These are phyloP conservation scores for Polia nebulosa DNA, from an alignment of 2,888 invertebrate genomes.

Conservation along the genomic window DNA sequence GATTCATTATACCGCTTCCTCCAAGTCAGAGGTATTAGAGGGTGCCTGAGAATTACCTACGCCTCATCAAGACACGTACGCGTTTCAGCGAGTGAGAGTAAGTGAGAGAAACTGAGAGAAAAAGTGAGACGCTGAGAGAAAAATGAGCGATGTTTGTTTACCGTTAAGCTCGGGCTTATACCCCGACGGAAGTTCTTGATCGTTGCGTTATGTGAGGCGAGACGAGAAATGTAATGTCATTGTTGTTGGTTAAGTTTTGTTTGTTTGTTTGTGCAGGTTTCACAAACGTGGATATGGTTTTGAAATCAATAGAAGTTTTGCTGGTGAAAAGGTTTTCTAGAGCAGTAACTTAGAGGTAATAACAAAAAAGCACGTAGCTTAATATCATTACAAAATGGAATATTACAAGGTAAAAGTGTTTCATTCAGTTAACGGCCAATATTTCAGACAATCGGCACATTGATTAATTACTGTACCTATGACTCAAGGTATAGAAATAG, in stretches of 20 bases:
- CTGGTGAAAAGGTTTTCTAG: neutral
- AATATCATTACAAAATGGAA: neutral
- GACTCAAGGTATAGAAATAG: constrained; percentile 4
- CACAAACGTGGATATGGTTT: neutral
- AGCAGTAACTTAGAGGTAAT: neutral
- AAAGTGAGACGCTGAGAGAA: constrained; percentile 38
- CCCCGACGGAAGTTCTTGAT: constrained; percentile 47
- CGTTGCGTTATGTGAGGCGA: constrained; percentile 28
- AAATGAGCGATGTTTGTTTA: constrained; percentile 64
- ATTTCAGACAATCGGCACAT: neutral
- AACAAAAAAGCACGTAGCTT: neutral
- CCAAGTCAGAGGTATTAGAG: constrained; percentile 35
- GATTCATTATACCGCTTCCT: constrained; percentile 39
- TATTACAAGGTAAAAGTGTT: neutral
- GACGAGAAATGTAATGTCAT: constrained; percentile 23
- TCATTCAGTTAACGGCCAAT: neutral
- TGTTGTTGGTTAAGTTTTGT: constrained; percentile 25
- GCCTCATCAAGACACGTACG: constrained; percentile 45
- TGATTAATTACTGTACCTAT: neutral
- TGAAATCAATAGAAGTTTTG: constrained; percentile 5
- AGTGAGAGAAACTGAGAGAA: neutral
- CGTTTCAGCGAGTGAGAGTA: constrained; percentile 14
- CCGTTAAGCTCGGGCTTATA: constrained; percentile 38
- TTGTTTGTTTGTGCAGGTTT: constrained; percentile 20
- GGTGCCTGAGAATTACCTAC: constrained; percentile 46